Percentiles rank a stretch among this genome's conserved stretches.
Evolutionary conservation across 2,888 invertebrate species (phyloP).

Genomic region (Troides oblongomaculatus): DNA sequence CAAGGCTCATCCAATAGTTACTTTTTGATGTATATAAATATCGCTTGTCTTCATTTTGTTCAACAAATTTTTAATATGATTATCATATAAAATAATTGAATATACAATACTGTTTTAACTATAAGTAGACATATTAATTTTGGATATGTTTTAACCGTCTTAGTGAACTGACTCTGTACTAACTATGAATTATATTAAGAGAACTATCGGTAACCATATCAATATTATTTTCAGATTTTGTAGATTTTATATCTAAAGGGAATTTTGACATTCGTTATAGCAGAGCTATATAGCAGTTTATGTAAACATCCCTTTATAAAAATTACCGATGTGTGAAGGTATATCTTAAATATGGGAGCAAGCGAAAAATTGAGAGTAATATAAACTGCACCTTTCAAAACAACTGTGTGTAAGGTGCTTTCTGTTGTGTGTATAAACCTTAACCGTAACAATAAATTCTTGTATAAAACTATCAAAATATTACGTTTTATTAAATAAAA

Average conservation of each 20-base stretch:
- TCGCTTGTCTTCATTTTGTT: conserved; percentile 60
- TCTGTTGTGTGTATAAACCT: too few relatives aligned
- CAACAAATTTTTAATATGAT: conserved; percentile 63
- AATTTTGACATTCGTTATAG: background rate
- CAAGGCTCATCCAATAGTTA: too few relatives aligned
- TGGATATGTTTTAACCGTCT: conserved; percentile 57
- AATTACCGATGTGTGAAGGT: too few relatives aligned
- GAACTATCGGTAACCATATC: conserved; percentile 53
- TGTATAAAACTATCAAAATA: too few relatives aligned
- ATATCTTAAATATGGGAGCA: too few relatives aligned
- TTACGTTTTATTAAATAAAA: too few relatives aligned
- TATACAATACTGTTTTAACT: conserved; percentile 51
- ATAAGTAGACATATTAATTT: conserved; percentile 51
- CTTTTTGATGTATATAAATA: conserved; percentile 65
- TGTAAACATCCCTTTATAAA: background rate
- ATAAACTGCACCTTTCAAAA: too few relatives aligned
- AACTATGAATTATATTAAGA: conserved; percentile 50
- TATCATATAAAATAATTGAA: conserved; percentile 55
- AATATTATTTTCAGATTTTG: conserved; percentile 41
- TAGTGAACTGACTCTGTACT: conserved; percentile 54
- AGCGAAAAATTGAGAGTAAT: too few relatives aligned
- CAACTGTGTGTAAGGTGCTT: too few relatives aligned
- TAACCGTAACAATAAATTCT: too few relatives aligned
- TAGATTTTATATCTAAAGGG: conserved; percentile 6
- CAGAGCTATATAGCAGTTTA: conserved; percentile 4